Evolutionary conservation across 2,797 vertebrate genomes (phyloP).

Genomic region (Aselliscus stoliczkanus): DNA sequence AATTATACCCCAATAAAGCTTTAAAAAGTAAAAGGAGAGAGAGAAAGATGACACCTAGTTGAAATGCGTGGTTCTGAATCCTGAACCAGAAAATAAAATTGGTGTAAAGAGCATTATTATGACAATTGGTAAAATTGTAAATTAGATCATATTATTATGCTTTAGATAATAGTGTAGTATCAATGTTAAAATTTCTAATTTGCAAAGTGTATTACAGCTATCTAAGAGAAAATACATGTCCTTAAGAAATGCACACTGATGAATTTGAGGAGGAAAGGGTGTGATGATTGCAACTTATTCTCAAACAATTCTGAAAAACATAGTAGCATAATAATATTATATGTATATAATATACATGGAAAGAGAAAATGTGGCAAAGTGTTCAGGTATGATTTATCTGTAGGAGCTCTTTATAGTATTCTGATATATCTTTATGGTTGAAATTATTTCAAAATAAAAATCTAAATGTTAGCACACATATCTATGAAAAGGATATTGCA

Average conservation of each 20-base stretch:
- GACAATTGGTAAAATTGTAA: background rate
- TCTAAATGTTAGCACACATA: background rate
- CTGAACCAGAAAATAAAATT: background rate
- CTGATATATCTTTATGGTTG: background rate
- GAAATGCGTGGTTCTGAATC: background rate
- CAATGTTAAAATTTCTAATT: background rate
- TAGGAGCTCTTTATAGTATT: background rate
- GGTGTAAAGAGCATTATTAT: background rate
- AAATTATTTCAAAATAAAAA: conserved; percentile 30
- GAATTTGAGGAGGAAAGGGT: background rate
- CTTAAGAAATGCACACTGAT: background rate
- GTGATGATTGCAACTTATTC: background rate
- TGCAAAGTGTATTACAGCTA: background rate
- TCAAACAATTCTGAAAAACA: background rate
- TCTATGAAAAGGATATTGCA: background rate
- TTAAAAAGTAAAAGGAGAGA: background rate
- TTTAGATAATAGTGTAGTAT: background rate
- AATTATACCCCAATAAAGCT: background rate
- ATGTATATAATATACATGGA: background rate
- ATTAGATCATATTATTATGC: background rate
- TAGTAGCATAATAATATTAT: background rate
- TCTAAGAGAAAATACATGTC: background rate
- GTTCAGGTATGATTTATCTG: background rate
- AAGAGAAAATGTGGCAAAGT: background rate
- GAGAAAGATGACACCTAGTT: background rate